phyloP scores from a whole-genome alignment of 2,888 invertebrate genomes.

The Hypolimnas misippus region DNA sequence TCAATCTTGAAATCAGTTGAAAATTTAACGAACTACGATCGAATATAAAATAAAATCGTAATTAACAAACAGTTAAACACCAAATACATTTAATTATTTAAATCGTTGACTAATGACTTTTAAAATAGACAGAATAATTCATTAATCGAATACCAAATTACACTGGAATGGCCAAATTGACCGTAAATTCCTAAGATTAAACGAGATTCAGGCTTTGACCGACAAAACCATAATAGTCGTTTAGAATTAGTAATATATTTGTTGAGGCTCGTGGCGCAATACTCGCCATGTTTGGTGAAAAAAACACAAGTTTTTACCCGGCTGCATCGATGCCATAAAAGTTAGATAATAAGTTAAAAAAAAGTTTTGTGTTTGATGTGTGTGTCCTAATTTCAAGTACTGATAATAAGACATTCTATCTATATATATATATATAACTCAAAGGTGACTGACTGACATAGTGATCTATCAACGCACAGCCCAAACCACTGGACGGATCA shows the following conservation, averaged over 20 bases:
- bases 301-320: too few species aligned
- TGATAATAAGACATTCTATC: too few species aligned
- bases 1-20: too few species aligned
- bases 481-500: too few species aligned
- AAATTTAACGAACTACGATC: too few species aligned
- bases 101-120: conserved; percentile 11
- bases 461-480: too few species aligned
- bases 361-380: too few species aligned
- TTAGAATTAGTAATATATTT: not conserved
- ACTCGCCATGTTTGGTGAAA: not conserved
- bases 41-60: not conserved
- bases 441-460: too few species aligned
- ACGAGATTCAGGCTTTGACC: conserved; percentile 10
- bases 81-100: not conserved
- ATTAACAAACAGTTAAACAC: not conserved
- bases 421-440: too few species aligned
- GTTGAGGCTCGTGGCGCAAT: not conserved
- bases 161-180: conserved; percentile 7
- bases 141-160: conserved; percentile 10
- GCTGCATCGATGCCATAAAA: too few species aligned
- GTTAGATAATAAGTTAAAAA: too few species aligned
- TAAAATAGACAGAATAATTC: conserved; percentile 7
- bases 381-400: too few species aligned
- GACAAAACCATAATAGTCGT: conserved; percentile 3
- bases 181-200: conserved; percentile 11